These are phyloP conservation scores for Zalophus californianus DNA, from an alignment of 2,797 vertebrate species.

Conservation along the genomic window DNA sequence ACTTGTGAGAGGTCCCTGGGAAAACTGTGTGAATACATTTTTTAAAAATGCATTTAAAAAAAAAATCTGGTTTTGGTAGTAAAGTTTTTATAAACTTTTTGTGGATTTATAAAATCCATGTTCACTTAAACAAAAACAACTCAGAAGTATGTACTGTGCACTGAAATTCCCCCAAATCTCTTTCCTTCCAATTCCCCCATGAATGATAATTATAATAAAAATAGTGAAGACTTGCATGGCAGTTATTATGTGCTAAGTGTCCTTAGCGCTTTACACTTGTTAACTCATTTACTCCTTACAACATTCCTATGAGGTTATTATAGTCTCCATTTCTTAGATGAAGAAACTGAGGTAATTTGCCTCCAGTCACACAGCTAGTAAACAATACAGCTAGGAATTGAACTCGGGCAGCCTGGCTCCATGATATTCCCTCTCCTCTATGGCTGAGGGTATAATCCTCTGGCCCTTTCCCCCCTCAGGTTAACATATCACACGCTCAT, in stretches of 20 bases:
- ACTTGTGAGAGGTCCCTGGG: neutral
- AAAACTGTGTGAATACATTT: neutral
- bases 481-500: neutral
- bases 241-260: neutral
- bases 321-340: neutral
- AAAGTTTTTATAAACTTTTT: neutral
- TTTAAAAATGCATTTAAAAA: neutral
- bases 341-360: neutral
- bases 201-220: neutral
- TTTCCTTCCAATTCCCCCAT: neutral
- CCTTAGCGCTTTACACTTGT: neutral
- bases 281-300: neutral
- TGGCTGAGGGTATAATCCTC: neutral
- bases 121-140: neutral
- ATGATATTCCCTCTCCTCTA: neutral
- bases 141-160: neutral
- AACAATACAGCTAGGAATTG: neutral
- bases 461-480: neutral
- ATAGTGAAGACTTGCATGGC: neutral
- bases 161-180: neutral
- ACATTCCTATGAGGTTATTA: neutral
- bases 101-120: slow-evolving; percentile 14
- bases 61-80: neutral
- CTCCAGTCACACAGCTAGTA: neutral
- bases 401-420: neutral